A percentile compares a stretch with the other conserved stretches of the same genome.
These are phyloP conservation scores for Crotalus helleri DNA, from an alignment of 2,113 vertebrate genomes.

Conservation along the genomic window DNA sequence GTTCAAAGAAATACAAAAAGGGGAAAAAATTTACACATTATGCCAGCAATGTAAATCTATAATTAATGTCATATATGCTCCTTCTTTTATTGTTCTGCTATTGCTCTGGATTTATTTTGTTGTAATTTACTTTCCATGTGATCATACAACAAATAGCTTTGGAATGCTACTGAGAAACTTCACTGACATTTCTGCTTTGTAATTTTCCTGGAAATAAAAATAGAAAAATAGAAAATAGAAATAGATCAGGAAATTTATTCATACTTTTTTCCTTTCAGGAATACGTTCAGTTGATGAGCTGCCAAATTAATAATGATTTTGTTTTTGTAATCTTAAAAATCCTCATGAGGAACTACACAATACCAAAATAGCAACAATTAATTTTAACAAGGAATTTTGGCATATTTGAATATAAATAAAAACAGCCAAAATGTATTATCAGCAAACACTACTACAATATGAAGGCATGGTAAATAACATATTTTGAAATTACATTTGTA, in stretches of 20 bases:
- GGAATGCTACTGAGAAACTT: conserved; percentile 41
- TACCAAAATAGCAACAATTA: conserved; percentile 25
- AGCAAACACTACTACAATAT: conserved; percentile 1
- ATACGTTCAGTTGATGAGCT: background rate
- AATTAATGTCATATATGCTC: conserved; percentile 12
- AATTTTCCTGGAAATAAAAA: conserved; percentile 27
- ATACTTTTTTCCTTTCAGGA: conserved; percentile 21
- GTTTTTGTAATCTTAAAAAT: conserved; percentile 16
- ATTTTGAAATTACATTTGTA: conserved; percentile 23
- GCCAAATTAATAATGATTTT: conserved; percentile 6
- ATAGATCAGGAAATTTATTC: conserved; percentile 9
- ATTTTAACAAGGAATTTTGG: conserved; percentile 36
- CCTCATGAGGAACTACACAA: conserved; percentile 20
- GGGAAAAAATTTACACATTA: conserved; percentile 12
- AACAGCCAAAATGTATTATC: conserved; percentile 10
- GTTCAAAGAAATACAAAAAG: background rate
- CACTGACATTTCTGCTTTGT: conserved; percentile 33
- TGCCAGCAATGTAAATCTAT: conserved; percentile 25
- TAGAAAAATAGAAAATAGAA: no score
- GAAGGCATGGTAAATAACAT: conserved; percentile 9
- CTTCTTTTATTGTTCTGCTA: conserved; percentile 29
- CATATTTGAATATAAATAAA: conserved; percentile 32
- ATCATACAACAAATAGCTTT: conserved; percentile 37
- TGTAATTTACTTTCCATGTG: conserved; percentile 40
- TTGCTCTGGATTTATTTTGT: conserved; percentile 11